phyloP scores from a whole-genome alignment of 2,888 invertebrate species.

The Biston stratarius region DNA sequence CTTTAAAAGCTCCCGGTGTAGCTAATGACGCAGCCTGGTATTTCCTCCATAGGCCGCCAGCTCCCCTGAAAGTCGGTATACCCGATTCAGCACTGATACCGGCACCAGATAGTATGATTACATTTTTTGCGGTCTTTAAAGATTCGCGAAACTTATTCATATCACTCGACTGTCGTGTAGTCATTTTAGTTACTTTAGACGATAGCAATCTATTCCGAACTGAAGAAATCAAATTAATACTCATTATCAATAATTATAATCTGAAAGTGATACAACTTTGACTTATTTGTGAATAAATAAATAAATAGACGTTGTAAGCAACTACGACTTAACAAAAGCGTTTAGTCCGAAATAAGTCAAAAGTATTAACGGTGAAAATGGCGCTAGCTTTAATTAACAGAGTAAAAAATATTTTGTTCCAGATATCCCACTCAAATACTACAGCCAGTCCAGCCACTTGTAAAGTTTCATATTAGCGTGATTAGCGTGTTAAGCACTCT shows the following conservation, averaged over 20 bases:
- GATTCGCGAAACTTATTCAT: conserved; percentile 84
- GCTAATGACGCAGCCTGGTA: conserved; percentile 89
- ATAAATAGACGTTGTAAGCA: not conserved
- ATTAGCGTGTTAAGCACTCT: too few relatives aligned
- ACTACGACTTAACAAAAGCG: too few relatives aligned
- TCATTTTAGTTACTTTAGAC: conserved; percentile 35
- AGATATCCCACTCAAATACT: too few relatives aligned
- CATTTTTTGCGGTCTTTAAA: conserved; percentile 87
- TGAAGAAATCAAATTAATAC: conserved; percentile 52
- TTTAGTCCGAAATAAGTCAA: too few relatives aligned
- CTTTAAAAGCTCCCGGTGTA: conserved; percentile 90
- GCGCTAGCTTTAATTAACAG: too few relatives aligned
- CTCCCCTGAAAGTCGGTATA: conserved; percentile 94
- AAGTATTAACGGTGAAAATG: too few relatives aligned
- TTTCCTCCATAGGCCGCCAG: conserved; percentile 93
- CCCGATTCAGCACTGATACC: conserved; percentile 95
- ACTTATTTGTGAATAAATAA: not conserved
- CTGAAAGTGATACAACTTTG: not conserved
- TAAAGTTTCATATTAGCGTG: too few relatives aligned
- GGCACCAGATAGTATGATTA: conserved; percentile 91
- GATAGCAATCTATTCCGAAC: conserved; percentile 37
- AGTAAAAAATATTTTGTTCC: too few relatives aligned
- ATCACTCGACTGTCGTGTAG: conserved; percentile 65
- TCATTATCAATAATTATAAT: conserved; percentile 52
- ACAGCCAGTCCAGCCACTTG: too few relatives aligned